Evolutionary conservation across 1,140 invertebrate genomes (phyloP), one percentile per base, ranked within the genome.

Genomic region (Dufourea novaeangliae): DNA sequence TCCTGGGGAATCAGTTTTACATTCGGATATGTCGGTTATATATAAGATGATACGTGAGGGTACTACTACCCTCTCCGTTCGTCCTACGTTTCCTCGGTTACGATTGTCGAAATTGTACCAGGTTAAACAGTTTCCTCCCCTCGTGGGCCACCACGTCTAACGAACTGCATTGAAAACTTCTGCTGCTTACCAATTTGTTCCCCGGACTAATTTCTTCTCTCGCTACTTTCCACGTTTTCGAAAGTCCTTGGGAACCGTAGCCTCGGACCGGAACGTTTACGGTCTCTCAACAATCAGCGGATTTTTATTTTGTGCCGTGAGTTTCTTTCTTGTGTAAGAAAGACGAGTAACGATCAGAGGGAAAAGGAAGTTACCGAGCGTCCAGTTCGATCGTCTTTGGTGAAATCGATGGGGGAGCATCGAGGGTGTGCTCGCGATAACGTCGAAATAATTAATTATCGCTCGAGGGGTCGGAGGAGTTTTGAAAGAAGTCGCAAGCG

Each of bases 361-460:
- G 14, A 20, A 52, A 2, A 32, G 25, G 46, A 62, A 39, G 25
- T 50, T 37, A 22, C 6, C 25, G 29, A 27, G 20, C 29, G 29
- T 68, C 27, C 11, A 8, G 14, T 22, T 52, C 56, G 20, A 22
- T 62, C 8, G 63, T 44, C 20, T 7, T 56, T 32, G 39, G 17
- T 1, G 1, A 50, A 34, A 44, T 56, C 29, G 14, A 46, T 34
- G 22, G 22, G 29, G 17, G 29, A 32, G 17, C 25, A 11, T 20
- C 27, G 27, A 10, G 12, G 22, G 17, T 1, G 8, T 25, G 44
- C 11, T 46, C n/a, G 44, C 71, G 78, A 88, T 85, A 82, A 81
- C 50, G 80, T 86, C 70, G 68, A 78, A 80, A 84, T 83, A 84
- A 89, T 87, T 83, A 89, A 88, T 89, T 83, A 79, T 77, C 41